Conservation (phyloP, 2,888 invertebrate species). For the Sphinx pinastri region DNA sequence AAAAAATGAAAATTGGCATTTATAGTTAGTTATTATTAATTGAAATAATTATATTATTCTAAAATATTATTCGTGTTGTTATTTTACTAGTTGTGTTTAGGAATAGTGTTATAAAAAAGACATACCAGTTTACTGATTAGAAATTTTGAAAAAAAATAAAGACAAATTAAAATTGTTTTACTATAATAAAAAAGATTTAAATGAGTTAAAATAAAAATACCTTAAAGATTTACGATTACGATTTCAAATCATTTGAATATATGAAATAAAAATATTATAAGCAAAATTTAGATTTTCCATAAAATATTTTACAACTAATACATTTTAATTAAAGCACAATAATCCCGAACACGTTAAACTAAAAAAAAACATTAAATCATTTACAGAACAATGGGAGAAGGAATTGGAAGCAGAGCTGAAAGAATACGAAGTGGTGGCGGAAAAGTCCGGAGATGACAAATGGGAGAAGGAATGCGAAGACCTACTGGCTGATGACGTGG, state of each 20-base stretch:
- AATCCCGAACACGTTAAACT: too few species aligned
- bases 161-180: too few species aligned
- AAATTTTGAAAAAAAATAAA: too few species aligned
- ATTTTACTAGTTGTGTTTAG: slow-evolving; percentile 50
- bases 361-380: neutral
- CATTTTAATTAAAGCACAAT: too few species aligned
- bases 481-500: slow-evolving; percentile 85
- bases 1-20: slow-evolving; percentile 75
- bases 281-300: too few species aligned
- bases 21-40: slow-evolving; percentile 84
- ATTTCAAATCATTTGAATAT: too few species aligned
- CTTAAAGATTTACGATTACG: too few species aligned
- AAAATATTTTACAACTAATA: too few species aligned
- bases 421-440: slow-evolving; percentile 95
- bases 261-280: too few species aligned
- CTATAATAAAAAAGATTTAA: too few species aligned
- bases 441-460: slow-evolving; percentile 75
- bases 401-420: slow-evolving; percentile 97
- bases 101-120: neutral
- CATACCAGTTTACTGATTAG: too few species aligned
- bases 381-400: slow-evolving; percentile 95
- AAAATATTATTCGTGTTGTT: slow-evolving; percentile 79
- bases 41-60: slow-evolving; percentile 84
- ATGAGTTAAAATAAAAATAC: too few species aligned
- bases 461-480: slow-evolving; percentile 90